Conservation (phyloP, 2,113 vertebrate genomes). For the Planiliza haematocheilus region DNA sequence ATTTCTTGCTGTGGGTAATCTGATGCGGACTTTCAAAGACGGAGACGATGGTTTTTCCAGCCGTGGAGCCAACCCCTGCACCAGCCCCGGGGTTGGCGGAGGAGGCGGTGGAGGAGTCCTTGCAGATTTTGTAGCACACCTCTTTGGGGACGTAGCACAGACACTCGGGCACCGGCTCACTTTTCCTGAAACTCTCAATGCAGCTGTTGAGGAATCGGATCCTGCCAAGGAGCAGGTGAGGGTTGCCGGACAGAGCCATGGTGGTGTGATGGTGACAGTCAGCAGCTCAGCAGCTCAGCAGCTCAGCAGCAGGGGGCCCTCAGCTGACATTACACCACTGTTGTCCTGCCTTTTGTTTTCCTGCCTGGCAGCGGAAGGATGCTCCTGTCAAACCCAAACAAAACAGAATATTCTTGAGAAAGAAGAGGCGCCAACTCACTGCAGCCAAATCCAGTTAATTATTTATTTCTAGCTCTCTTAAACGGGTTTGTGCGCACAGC, state of each 20-base stretch:
- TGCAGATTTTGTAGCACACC: slow-evolving; percentile 95
- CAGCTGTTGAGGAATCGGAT: slow-evolving; percentile 92
- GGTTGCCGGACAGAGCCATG: slow-evolving; percentile 84
- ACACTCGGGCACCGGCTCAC: slow-evolving; percentile 81
- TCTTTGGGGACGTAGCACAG: slow-evolving; percentile 93
- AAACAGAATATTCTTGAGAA: slow-evolving; percentile 51
- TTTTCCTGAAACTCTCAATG: slow-evolving; percentile 84
- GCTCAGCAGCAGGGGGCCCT: slow-evolving; percentile 7
- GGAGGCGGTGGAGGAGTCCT: slow-evolving; percentile 85
- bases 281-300: no score
- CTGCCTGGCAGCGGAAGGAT: slow-evolving; percentile 24
- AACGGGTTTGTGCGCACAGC: background rate
- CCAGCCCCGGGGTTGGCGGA: slow-evolving; percentile 63
- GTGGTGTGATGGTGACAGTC: slow-evolving; percentile 31
- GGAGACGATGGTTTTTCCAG: slow-evolving; percentile 84
- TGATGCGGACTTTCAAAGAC: slow-evolving; percentile 88
- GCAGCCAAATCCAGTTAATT: background rate
- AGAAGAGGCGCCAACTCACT: background rate
- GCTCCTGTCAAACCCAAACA: slow-evolving; percentile 61
- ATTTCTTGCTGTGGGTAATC: slow-evolving; percentile 82
- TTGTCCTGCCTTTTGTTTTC: slow-evolving; percentile 13
- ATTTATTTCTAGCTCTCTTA: background rate
- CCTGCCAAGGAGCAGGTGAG: slow-evolving; percentile 90
- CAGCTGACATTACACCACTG: slow-evolving; percentile 64
- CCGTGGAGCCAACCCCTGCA: slow-evolving; percentile 69